Conservation (phyloP, 2,888 invertebrate genomes). For the Acronicta psi region DNA sequence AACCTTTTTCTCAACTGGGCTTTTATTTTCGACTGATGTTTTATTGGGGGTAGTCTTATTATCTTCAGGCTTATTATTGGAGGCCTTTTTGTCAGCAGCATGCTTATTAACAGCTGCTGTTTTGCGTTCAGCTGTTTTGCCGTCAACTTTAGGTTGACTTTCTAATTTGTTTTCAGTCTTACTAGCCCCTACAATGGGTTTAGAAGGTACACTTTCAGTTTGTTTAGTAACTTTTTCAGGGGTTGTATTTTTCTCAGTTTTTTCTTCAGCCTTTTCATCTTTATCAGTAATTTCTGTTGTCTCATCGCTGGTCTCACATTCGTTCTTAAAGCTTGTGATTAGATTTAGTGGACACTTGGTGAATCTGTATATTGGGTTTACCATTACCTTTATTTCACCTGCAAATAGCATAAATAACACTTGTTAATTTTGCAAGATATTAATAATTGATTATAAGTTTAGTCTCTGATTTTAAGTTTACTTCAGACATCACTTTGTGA, state of each 20-base stretch:
- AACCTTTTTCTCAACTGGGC: slow-evolving; percentile 3
- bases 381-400: slow-evolving; percentile 71
- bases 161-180: slow-evolving; percentile 18
- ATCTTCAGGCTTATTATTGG: not conserved
- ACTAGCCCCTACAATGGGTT: slow-evolving; percentile 4
- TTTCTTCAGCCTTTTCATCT: slow-evolving; percentile 10
- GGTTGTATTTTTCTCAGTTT: slow-evolving; percentile 3
- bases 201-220: slow-evolving; percentile 16
- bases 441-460: no score
- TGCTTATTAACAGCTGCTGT: slow-evolving; percentile 4
- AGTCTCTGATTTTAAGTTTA: no score
- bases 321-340: slow-evolving; percentile 61
- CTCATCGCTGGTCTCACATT: slow-evolving; percentile 23
- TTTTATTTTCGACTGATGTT: slow-evolving; percentile 12
- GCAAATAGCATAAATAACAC: slow-evolving; percentile 48
- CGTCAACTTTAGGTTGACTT: not conserved
- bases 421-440: no score
- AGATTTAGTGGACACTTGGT: slow-evolving; percentile 70
- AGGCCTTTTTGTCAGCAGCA: not conserved
- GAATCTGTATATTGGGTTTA: slow-evolving; percentile 73
- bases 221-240: slow-evolving; percentile 12
- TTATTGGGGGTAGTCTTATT: slow-evolving; percentile 4
- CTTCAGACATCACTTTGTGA: no score
- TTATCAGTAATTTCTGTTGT: slow-evolving; percentile 17
- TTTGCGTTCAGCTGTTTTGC: slow-evolving; percentile 13